phyloP scores from a whole-genome alignment of 2,888 invertebrate species.

The Auanema freiburgensis region DNA sequence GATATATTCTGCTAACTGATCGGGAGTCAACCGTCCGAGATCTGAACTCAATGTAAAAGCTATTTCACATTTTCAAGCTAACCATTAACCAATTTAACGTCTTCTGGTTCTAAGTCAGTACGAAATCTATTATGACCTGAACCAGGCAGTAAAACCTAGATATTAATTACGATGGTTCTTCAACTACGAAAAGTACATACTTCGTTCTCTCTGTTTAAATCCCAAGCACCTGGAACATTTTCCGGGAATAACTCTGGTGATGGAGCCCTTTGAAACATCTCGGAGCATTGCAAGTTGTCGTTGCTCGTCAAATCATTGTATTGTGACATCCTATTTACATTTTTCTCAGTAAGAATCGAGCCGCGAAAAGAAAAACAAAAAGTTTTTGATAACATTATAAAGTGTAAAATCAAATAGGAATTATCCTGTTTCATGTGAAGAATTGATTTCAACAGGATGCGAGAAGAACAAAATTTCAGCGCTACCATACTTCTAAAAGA shows the following conservation, averaged over 20 bases:
- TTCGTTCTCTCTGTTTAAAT: slow-evolving; percentile 11
- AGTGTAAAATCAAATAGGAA: too few relatives aligned
- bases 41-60: slow-evolving; percentile 63
- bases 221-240: slow-evolving; percentile 8
- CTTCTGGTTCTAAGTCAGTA: slow-evolving; percentile 58
- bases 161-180: background rate
- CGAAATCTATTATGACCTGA: slow-evolving; percentile 28
- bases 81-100: slow-evolving; percentile 57
- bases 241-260: slow-evolving; percentile 9
- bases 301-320: too few relatives aligned
- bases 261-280: background rate
- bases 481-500: too few relatives aligned
- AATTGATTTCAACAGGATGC: too few relatives aligned
- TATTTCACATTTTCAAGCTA: background rate
- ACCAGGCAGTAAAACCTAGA: background rate
- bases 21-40: slow-evolving; percentile 75
- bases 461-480: too few relatives aligned
- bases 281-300: too few relatives aligned
- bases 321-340: too few relatives aligned
- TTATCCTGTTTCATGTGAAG: too few relatives aligned
- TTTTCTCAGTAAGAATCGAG: too few relatives aligned
- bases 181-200: background rate
- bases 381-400: too few relatives aligned
- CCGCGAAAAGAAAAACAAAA: too few relatives aligned
- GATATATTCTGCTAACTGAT: slow-evolving; percentile 86